Conservation (phyloP, 2,797 vertebrate species). For the Chelmon rostratus region DNA sequence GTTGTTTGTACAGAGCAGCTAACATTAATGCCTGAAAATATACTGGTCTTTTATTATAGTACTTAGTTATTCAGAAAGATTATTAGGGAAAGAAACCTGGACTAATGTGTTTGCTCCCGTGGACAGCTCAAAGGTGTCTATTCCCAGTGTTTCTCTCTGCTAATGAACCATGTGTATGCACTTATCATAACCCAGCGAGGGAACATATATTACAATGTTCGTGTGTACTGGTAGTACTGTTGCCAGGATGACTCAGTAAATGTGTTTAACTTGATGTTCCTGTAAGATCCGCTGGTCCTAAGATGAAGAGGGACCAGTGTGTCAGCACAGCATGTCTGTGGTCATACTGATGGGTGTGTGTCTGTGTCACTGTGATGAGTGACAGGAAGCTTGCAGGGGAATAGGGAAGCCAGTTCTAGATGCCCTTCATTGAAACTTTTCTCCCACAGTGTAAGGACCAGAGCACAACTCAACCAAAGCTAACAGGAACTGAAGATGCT, state of each 20-base stretch:
- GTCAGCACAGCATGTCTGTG: constrained; percentile 7
- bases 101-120: neutral
- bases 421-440: constrained; percentile 62
- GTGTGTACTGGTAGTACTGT: neutral
- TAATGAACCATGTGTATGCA: neutral
- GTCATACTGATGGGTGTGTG: constrained; percentile 16
- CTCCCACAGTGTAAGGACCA: constrained; percentile 57
- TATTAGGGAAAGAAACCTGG: neutral
- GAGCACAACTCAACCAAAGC: constrained; percentile 61
- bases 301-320: neutral
- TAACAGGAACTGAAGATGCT: constrained; percentile 22
- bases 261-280: neutral
- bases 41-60: neutral
- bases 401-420: constrained; percentile 45
- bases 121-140: neutral
- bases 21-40: constrained; percentile 13
- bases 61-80: constrained; percentile 18
- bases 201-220: neutral
- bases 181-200: neutral
- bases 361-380: constrained; percentile 13
- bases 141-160: neutral
- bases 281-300: neutral
- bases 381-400: constrained; percentile 35
- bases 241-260: neutral
- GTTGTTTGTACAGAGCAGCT: constrained; percentile 27